Evolutionary conservation across 2,888 invertebrate species (phyloP), one percentile per base, ranked within the genome.

Genomic region (Perizoma flavofasciatum): DNA sequence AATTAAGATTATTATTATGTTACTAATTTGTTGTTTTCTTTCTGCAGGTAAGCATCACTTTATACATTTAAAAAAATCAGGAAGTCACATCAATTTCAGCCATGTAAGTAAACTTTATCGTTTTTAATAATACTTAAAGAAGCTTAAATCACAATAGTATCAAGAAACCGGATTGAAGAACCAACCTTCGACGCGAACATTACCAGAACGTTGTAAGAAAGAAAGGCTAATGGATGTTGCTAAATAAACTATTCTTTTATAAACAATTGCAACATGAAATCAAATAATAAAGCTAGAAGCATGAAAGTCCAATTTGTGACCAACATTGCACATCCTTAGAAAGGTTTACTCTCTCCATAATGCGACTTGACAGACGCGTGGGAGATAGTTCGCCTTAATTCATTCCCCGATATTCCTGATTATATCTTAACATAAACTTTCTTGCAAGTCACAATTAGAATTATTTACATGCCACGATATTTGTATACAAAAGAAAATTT

Each of bases 41-140:
- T 77, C 81, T 73, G 39, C 81, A 81, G 81, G 81, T 82, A 82
- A 82, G 78, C 57, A 65, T 69, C 39, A 45, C 57, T 51, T 37
- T 7, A 37, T 6, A 4, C 37, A 4, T 37, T 6, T 5, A 6
- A 37, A 7, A 49, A 53, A 49, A 51, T 22, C 39, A 47, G 49
- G 48, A 49, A 58, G 48, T 52, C 33, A n/a, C n/a, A 47, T 47
- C n/a, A 34, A n/a, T 34, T 47, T 47, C 6, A 32, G 45, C 8
- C 32, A 43, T 10, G 43, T 43, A 43, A 10, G 43, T 43, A 6
- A 43, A 43, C 22, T 43, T 4, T 43, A 10, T 10, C 9, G 43
- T 43, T 2, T 22, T 22, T 22, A 22, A 22, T 22, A 22, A 22
- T 22, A 22, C n/a, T n/a, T n/a, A n/a, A n/a, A n/a, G n/a, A n/a